Conservation (phyloP, 2,888 invertebrate genomes). For the Yponomeuta sedellus region DNA sequence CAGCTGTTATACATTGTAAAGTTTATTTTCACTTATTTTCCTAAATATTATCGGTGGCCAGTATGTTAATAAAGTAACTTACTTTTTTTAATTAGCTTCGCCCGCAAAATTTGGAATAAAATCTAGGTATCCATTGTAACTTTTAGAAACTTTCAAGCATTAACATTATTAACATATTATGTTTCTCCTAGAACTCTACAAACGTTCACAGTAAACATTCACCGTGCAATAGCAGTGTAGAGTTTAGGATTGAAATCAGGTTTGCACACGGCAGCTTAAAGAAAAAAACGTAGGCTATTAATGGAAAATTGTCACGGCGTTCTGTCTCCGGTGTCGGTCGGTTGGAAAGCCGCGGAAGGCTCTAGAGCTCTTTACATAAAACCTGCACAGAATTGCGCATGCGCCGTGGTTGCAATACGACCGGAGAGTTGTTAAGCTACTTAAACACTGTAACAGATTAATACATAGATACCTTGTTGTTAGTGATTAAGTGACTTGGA, state of each 20-base stretch:
- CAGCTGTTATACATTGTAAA: no score
- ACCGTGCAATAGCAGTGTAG: neutral
- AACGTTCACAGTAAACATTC: no score
- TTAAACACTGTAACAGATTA: neutral
- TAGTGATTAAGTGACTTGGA: no score
- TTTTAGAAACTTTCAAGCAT: no score
- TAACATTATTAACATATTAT: no score
- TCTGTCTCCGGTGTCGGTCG: neutral
- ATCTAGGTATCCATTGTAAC: no score
- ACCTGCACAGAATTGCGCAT: neutral
- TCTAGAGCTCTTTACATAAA: constrained; percentile 4
- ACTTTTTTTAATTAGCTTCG: no score
- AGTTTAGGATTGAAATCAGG: neutral
- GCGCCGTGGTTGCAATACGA: neutral
- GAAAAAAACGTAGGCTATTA: constrained; percentile 23
- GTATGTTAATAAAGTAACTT: neutral
- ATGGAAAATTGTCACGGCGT: constrained; percentile 38
- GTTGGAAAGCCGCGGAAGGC: constrained; percentile 10
- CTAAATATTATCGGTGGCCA: neutral
- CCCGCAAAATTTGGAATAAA: no score
- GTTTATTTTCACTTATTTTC: neutral
- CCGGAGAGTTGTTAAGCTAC: neutral
- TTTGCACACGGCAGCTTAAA: neutral
- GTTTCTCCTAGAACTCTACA: no score
- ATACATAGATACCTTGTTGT: no score